Percentiles rank a stretch among this genome's conserved stretches.
These are phyloP conservation scores for Heliconius sara DNA, from an alignment of 2,888 invertebrate species.

Conservation along the genomic window DNA sequence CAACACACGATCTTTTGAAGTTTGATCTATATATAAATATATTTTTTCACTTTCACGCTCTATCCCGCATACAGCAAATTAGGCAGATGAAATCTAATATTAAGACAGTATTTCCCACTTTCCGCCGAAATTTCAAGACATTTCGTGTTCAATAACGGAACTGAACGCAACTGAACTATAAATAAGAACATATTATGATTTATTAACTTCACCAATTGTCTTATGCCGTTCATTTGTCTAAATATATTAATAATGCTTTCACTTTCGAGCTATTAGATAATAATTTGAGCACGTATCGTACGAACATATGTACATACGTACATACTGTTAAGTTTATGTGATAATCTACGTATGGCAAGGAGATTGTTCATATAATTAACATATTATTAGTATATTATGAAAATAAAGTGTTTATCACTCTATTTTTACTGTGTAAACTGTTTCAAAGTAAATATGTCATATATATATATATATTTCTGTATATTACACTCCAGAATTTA, in stretches of 20 bases:
- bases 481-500: not conserved
- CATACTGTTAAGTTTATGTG: not conserved
- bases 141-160: too few relatives aligned
- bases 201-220: not conserved
- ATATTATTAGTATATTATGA: not conserved
- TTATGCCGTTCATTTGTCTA: constrained; percentile 9
- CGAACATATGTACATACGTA: not conserved
- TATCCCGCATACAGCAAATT: too few relatives aligned
- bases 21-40: too few relatives aligned
- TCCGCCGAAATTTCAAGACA: too few relatives aligned
- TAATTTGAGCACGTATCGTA: not conserved
- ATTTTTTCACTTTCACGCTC: too few relatives aligned
- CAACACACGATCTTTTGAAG: constrained; percentile 40
- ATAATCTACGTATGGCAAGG: not conserved
- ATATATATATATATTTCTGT: not conserved
- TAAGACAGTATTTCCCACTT: too few relatives aligned
- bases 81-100: too few relatives aligned
- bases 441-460: not conserved
- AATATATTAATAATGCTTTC: constrained; percentile 15
- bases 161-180: not conserved
- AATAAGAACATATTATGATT: constrained; percentile 2
- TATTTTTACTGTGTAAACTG: not conserved
- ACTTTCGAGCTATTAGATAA: constrained; percentile 20
- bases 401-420: not conserved
- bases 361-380: not conserved